Evolutionary conservation across 2,888 invertebrate species (phyloP), one percentile per base, ranked within the genome.

Genomic region (Hyposoter didymator): DNA sequence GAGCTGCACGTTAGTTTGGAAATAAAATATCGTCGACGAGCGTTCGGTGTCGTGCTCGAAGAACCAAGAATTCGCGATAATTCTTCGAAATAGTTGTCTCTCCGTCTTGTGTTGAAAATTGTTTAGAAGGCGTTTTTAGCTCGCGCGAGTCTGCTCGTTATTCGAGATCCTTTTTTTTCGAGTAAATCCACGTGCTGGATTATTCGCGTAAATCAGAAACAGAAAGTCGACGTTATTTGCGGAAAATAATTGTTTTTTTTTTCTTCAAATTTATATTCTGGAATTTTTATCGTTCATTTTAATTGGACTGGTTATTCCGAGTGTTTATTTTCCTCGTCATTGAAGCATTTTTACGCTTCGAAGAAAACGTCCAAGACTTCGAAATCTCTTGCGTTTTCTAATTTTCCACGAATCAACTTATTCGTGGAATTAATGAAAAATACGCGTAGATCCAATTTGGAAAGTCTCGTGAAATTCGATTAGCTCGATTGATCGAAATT

Each of bases 21-120:
- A 59, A 59, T 59, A 14, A 28, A 59, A 59, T 59, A 59, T 59
- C 28, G 59, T 28, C 6, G 28, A 59, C 59, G 59, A 59, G 59
- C 28, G 59, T 28, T 28, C 28, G 14, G 14, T 59, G 28, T 14
- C 28, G 28, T 28, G 59, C 59, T 28, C 14, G 5, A 28, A 59
- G 28, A 4, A 14, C 12, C 12, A 28, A 59, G 28, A 59, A 59
- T 59, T 59, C 59, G 59, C 59, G 28, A 59, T 59, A 59, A 59
- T 59, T 59, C 28, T 28, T 59, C 28, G 59, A 59, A 59, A 22
- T 22, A 22, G 28, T 59, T 28, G 55, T 59, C 55, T 59, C 55
- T 59, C 59, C 7, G 52, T 52, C 19, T 52, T 52, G 10, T 59
- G n/a, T 59, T 59, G 59, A 28, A 28, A 59, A 59, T 59, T 59